Percentiles rank a stretch among this genome's conserved stretches.
phyloP scores from a whole-genome alignment of 2,113 vertebrate species.

The Leptobrachium ailaonicum region DNA sequence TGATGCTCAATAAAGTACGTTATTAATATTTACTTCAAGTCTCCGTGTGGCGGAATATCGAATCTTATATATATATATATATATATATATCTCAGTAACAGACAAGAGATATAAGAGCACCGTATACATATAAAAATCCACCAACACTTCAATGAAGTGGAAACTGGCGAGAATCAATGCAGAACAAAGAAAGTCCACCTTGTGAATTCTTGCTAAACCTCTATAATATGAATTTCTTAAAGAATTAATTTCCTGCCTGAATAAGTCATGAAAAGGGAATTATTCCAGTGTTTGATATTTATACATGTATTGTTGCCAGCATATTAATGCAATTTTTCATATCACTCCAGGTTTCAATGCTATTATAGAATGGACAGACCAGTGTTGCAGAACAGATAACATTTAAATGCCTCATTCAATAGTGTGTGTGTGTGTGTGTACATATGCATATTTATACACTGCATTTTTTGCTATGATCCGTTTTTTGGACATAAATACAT shows the following conservation, averaged over 20 bases:
- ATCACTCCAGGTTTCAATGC: conserved; percentile 7
- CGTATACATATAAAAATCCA: conserved; percentile 9
- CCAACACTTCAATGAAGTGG: conserved; percentile 48
- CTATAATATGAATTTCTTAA: conserved; percentile 40
- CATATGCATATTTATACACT: too few relatives aligned
- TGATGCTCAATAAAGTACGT: too few relatives aligned
- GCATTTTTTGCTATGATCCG: too few relatives aligned
- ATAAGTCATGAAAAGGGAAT: conserved; percentile 36
- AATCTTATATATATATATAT: too few relatives aligned
- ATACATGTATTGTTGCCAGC: conserved; percentile 20
- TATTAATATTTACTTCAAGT: too few relatives aligned
- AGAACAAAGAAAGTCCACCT: conserved; percentile 41
- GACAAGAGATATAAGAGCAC: conserved; percentile 45
- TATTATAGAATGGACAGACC: conserved; percentile 8
- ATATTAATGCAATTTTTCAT: conserved; percentile 9
- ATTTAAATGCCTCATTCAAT: background rate
- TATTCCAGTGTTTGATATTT: conserved; percentile 34
- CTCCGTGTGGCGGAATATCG: too few relatives aligned
- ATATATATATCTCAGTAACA: conserved; percentile 39
- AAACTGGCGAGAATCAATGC: conserved; percentile 43
- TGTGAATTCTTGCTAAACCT: conserved; percentile 23
- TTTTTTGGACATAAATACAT: too few relatives aligned
- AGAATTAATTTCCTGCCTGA: conserved; percentile 40
- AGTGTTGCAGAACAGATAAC: background rate
- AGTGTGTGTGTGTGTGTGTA: too few relatives aligned